These are phyloP conservation scores for Manduca sexta DNA, from an alignment of 1,140 invertebrate genomes.

Conservation along the genomic window DNA sequence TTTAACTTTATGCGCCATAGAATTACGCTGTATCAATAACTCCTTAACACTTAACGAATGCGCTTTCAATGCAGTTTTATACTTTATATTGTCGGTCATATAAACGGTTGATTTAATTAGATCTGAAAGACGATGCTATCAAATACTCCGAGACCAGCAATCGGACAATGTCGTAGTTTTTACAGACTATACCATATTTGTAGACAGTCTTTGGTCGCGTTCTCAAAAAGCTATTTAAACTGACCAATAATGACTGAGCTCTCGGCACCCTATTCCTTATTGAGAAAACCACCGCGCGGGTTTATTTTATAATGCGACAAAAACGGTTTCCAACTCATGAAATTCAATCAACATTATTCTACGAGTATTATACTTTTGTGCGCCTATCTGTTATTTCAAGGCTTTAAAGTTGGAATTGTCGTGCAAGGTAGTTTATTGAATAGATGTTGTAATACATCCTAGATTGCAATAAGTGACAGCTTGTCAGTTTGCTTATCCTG, in stretches of 20 bases:
- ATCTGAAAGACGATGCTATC: neutral
- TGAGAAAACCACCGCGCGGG: constrained; percentile 14
- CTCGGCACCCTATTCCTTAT: constrained; percentile 22
- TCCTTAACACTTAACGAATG: no score
- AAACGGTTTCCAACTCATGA: constrained; percentile 25
- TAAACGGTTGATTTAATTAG: neutral
- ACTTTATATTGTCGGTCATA: neutral
- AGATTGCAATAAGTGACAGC: no score
- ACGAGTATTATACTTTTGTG: no score
- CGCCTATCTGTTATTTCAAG: no score
- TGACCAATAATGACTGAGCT: constrained; percentile 13
- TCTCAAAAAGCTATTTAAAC: constrained; percentile 14
- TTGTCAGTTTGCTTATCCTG: no score
- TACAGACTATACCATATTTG: constrained; percentile 13
- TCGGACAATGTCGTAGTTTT: constrained; percentile 6
- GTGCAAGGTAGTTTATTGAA: no score
- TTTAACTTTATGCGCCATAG: no score
- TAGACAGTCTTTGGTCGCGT: neutral
- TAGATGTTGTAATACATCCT: no score
- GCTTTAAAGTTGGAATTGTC: no score
- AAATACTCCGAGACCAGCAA: constrained; percentile 1
- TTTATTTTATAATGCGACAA: constrained; percentile 22
- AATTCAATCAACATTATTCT: constrained; percentile 24
- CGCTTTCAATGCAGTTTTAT: no score
- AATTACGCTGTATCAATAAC: no score